Base-by-base conservation (phyloP, 2,888 invertebrate genomes). In the Tillus elongatus region DNA sequence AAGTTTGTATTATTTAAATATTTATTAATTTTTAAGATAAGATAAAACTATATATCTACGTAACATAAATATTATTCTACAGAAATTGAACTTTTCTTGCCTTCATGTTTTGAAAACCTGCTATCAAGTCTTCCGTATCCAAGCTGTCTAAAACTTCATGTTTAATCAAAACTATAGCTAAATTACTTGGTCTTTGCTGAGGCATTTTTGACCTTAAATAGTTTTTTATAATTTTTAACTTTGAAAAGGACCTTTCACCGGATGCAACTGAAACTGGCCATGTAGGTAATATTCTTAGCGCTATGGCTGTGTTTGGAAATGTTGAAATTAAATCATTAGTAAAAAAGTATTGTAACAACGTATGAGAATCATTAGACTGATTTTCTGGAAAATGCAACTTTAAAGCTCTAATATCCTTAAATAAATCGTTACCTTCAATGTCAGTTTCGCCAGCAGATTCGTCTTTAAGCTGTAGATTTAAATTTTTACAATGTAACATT, bases 191-290 rank as follows among this genome's bases (percentile, higher is more conserved):
- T 36, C 39, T 32, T 10, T 36, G 15, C 9, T 35, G 30, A 39
- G n/a, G n/a, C n/a, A n/a, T n/a, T n/a, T n/a, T n/a, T n/a, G n/a
- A n/a, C n/a, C n/a, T n/a, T n/a, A n/a, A 15, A 33, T 35, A 39
- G 27, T 43, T 43, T 33, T 45, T 45, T 4, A 45, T 42, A 28
- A 44, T 37, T 41, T 45, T 43, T 29, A 45, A 36, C 14, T 45
- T 45, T 28, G 43, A 45, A 37, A 43, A 41, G n/a, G 34, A 42
- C 35, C 41, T 37, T 36, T 44, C 43, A n/a, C 41, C 43, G 33
- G 41, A 41, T 35, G 41, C 43, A 38, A 43, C 43, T 31, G 41
- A 30, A 27, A 41, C 45, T 9, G 38, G 38, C 29, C 36, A 11
- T 24, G 40, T 40, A 2, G 36, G 33, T 27, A 42, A 36, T 19